Percentiles rank a stretch among this genome's conserved stretches.
Evolutionary conservation across 2,113 vertebrate genomes (phyloP).

Genomic region (Atherinomorus stipes): DNA sequence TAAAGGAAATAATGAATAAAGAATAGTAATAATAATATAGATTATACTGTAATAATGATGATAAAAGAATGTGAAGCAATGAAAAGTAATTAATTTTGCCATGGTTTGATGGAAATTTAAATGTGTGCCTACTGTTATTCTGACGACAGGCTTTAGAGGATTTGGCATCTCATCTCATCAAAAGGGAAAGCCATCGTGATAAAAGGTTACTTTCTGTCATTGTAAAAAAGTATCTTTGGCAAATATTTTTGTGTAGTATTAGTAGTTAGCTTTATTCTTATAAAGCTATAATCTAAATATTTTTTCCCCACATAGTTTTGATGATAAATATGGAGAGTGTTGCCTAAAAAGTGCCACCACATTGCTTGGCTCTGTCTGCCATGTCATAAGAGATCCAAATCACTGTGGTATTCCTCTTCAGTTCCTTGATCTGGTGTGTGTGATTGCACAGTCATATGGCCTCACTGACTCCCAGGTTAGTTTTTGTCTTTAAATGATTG

Average conservation of each 20-base stretch:
- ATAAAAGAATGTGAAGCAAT: no score
- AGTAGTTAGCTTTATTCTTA: background rate
- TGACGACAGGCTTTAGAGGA: constrained; percentile 21
- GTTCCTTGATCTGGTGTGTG: constrained; percentile 37
- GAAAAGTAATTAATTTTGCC: no score
- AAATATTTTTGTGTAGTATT: rapidly evolving
- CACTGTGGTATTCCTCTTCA: constrained; percentile 8
- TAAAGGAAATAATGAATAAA: background rate
- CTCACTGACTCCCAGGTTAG: constrained; percentile 25
- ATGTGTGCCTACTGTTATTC: rapidly evolving
- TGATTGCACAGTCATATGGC: constrained; percentile 13
- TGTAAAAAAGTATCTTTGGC: background rate
- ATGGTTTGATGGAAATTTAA: background rate
- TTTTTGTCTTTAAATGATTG: background rate
- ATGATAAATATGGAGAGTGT: constrained; percentile 34
- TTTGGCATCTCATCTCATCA: background rate
- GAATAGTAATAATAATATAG: no score
- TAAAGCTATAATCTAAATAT: background rate
- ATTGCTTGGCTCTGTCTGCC: constrained; percentile 39
- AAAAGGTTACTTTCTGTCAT: background rate
- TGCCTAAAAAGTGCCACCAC: constrained; percentile 46
- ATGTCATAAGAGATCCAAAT: background rate
- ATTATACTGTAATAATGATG: no score
- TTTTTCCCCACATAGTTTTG: constrained; percentile 15
- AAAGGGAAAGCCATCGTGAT: rapidly evolving